phyloP scores from a whole-genome alignment of 2,888 invertebrate species.

The Julus scandinavius region DNA sequence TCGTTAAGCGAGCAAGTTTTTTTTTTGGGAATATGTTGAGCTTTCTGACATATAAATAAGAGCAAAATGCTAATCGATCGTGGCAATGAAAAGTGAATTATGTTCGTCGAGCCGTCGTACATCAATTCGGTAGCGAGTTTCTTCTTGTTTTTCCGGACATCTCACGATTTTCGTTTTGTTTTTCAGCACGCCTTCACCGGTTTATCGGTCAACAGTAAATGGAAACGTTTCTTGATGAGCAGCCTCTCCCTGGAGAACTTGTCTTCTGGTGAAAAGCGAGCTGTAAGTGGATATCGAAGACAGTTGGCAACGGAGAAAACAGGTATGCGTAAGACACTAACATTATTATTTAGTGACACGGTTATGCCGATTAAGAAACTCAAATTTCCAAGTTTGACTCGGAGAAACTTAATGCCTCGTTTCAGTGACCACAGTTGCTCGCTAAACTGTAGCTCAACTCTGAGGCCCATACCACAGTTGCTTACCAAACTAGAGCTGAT shows the following conservation, averaged over 20 bases:
- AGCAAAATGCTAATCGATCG: neutral
- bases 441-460: too few species aligned
- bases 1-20: neutral
- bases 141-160: neutral
- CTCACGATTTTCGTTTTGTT: neutral
- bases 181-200: conserved; percentile 65
- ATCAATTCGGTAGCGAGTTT: neutral
- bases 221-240: conserved; percentile 88
- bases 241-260: conserved; percentile 90
- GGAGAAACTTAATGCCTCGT: too few species aligned
- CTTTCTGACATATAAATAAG: neutral
- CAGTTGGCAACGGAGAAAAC: neutral
- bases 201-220: conserved; percentile 85
- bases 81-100: neutral
- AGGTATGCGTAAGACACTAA: neutral
- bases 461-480: too few species aligned
- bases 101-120: neutral
- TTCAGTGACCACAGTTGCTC: too few species aligned
- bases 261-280: conserved; percentile 95
- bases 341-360: neutral
- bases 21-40: neutral
- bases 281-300: conserved; percentile 67
- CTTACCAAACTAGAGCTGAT: too few species aligned
- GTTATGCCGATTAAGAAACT: neutral
- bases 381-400: neutral